Evolutionary conservation across 2,888 invertebrate genomes (phyloP).

Genomic region (Drosophila sordidula): DNA sequence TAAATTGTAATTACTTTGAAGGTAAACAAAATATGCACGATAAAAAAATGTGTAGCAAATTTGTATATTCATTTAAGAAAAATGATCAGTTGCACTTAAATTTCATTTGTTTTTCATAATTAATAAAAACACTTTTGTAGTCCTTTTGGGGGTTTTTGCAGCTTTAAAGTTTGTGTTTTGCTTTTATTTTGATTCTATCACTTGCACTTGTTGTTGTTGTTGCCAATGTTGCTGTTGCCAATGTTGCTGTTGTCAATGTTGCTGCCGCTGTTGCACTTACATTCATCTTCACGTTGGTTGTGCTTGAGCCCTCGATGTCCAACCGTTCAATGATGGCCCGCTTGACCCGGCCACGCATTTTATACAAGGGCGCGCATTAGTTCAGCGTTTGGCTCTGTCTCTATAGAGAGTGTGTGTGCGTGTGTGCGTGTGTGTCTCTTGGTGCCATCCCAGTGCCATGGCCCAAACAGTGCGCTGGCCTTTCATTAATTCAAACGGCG

Average conservation of each 20-base stretch:
- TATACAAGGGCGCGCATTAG: slow-evolving; percentile 75
- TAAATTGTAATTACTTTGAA: no score
- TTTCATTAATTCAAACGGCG: slow-evolving; percentile 63
- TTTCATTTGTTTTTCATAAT: background rate
- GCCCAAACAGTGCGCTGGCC: slow-evolving; percentile 49
- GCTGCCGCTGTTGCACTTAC: slow-evolving; percentile 65
- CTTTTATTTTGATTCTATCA: slow-evolving; percentile 11
- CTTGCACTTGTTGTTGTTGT: slow-evolving; percentile 29
- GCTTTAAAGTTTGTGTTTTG: background rate
- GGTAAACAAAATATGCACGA: no score
- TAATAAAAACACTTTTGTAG: slow-evolving; percentile 3
- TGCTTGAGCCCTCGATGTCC: slow-evolving; percentile 78
- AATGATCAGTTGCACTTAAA: no score
- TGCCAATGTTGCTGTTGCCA: slow-evolving; percentile 8
- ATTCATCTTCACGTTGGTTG: slow-evolving; percentile 82
- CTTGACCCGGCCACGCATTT: slow-evolving; percentile 78
- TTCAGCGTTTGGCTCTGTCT: slow-evolving; percentile 19
- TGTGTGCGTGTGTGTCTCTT: slow-evolving; percentile 19
- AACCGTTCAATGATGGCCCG: slow-evolving; percentile 82
- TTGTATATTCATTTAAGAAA: background rate
- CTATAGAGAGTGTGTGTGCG: slow-evolving; percentile 9
- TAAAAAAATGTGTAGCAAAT: no score
- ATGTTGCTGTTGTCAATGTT: slow-evolving; percentile 9
- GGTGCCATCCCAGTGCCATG: slow-evolving; percentile 43
- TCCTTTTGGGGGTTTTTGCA: slow-evolving; percentile 12